These are phyloP conservation scores for Synanthedon tipuliformis DNA, from an alignment of 2,888 invertebrate genomes.

Conservation along the genomic window DNA sequence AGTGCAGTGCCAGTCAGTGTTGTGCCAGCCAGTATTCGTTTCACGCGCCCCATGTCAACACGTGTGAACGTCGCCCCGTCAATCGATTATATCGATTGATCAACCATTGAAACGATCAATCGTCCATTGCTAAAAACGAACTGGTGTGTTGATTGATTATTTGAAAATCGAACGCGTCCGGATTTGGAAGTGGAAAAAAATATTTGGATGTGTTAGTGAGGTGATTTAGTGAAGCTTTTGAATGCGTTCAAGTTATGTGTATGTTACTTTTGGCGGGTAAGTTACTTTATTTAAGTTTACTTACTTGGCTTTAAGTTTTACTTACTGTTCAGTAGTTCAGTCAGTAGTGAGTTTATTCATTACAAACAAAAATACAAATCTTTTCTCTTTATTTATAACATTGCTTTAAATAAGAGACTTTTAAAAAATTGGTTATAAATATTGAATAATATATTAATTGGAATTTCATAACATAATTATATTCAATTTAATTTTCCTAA, in stretches of 20 bases:
- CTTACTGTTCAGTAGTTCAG: too few relatives aligned
- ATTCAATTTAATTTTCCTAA: too few relatives aligned
- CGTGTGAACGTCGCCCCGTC: constrained; percentile 18
- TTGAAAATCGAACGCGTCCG: neutral
- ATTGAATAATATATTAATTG: too few relatives aligned
- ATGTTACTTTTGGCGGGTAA: neutral
- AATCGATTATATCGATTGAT: neutral
- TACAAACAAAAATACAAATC: too few relatives aligned
- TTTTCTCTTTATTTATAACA: too few relatives aligned
- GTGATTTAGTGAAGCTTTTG: neutral
- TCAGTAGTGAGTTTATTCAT: too few relatives aligned
- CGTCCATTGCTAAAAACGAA: neutral
- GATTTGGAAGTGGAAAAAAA: neutral
- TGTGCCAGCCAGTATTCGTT: constrained; percentile 19
- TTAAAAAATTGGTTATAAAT: too few relatives aligned
- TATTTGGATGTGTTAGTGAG: neutral
- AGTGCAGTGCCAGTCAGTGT: constrained; percentile 30
- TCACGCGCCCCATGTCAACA: constrained; percentile 53
- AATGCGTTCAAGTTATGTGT: neutral
- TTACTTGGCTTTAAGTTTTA: too few relatives aligned
- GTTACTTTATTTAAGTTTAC: neutral
- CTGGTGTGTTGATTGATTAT: neutral
- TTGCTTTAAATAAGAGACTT: too few relatives aligned
- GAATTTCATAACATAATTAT: too few relatives aligned
- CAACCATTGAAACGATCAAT: neutral